These are phyloP conservation scores for Acrocephalus kingi DNA, from an alignment of 2,113 vertebrate genomes.

Conservation along the genomic window DNA sequence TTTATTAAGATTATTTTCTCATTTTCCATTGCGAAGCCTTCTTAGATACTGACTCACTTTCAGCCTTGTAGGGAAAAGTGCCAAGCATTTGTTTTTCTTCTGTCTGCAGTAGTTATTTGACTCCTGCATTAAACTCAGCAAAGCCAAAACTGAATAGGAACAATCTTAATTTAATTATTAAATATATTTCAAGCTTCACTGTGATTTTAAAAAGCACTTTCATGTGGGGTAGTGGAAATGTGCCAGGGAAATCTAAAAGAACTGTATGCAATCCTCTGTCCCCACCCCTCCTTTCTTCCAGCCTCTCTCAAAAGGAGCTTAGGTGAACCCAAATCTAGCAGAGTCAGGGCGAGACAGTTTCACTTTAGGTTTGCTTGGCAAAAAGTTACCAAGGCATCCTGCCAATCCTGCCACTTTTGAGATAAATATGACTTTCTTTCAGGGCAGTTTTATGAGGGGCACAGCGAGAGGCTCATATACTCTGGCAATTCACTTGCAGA, in stretches of 20 bases:
- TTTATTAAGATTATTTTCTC: conserved; percentile 64
- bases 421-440: conserved; percentile 47
- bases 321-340: neutral
- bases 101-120: conserved; percentile 56
- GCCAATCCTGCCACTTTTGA: conserved; percentile 29
- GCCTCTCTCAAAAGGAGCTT: neutral
- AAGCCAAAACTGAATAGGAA: conserved; percentile 44
- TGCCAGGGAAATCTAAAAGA: neutral
- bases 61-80: neutral
- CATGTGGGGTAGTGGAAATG: conserved; percentile 9
- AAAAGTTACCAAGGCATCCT: neutral
- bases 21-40: conserved; percentile 55
- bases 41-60: conserved; percentile 51
- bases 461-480: neutral
- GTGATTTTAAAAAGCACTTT: conserved; percentile 25
- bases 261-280: neutral
- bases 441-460: conserved; percentile 11
- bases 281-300: neutral
- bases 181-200: conserved; percentile 22
- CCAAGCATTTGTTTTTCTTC: conserved; percentile 59
- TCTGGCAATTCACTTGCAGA: conserved; percentile 44
- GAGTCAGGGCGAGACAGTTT: neutral
- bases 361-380: neutral
- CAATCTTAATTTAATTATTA: conserved; percentile 53
- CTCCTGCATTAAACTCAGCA: conserved; percentile 34